These are phyloP conservation scores for Micoletzkya japonica DNA, from an alignment of 2,888 invertebrate species.

Conservation along the genomic window DNA sequence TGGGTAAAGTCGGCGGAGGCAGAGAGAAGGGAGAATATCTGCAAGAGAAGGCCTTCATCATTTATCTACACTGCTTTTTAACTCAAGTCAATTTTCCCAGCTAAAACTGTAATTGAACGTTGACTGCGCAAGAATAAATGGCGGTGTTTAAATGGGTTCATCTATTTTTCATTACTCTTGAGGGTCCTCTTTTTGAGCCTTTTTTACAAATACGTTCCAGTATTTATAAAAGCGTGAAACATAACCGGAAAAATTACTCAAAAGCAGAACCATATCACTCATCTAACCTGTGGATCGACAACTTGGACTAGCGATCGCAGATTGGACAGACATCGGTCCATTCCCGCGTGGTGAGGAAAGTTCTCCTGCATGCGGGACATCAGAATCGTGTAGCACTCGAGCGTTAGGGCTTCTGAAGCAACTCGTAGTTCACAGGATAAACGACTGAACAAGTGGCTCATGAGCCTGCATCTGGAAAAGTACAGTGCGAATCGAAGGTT, in stretches of 20 bases:
- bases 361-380: slow-evolving; percentile 89
- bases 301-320: slow-evolving; percentile 75
- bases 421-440: background rate
- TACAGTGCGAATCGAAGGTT: background rate
- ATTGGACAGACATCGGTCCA: slow-evolving; percentile 93
- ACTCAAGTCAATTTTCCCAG: slow-evolving; percentile 88
- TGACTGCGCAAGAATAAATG: no score
- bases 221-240: no score
- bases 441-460: background rate
- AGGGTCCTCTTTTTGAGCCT: no score
- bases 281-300: slow-evolving; percentile 46
- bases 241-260: no score
- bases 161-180: slow-evolving; percentile 2
- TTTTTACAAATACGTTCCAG: no score
- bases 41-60: no score
- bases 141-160: no score
- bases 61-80: slow-evolving; percentile 74
- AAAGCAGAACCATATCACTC: background rate
- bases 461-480: no score
- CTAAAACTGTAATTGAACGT: no score
- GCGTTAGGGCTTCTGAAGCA: slow-evolving; percentile 78
- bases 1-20: slow-evolving; percentile 93
- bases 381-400: slow-evolving; percentile 85
- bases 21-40: slow-evolving; percentile 71
- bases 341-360: slow-evolving; percentile 83